phyloP scores from a whole-genome alignment of 2,797 vertebrate species.

The Lutjanus argentimaculatus region DNA sequence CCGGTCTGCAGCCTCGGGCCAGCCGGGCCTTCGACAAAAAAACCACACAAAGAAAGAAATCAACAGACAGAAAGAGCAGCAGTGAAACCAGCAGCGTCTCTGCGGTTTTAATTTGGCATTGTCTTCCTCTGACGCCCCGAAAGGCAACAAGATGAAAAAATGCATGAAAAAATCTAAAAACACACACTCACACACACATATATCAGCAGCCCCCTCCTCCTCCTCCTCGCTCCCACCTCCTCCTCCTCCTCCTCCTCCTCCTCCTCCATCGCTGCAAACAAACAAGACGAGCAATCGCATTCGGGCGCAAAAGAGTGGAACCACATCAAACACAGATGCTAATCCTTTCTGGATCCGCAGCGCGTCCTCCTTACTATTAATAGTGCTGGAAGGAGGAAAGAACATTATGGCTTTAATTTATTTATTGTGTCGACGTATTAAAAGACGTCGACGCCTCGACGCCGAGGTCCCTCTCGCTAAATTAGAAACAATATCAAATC shows the following conservation, averaged over 20 bases:
- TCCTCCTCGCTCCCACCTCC: neutral
- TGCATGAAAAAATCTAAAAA: conserved; percentile 38
- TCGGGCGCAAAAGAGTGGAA: conserved; percentile 79
- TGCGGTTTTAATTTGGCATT: conserved; percentile 76
- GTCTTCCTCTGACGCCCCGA: conserved; percentile 65
- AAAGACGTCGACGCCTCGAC: conserved; percentile 35
- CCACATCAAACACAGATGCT: conserved; percentile 85
- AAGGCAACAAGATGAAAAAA: conserved; percentile 58
- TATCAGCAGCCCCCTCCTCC: conserved; percentile 7
- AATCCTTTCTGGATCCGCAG: conserved; percentile 84
- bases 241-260: conserved; percentile 36
- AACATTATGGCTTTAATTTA: conserved; percentile 79
- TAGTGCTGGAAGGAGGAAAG: conserved; percentile 78
- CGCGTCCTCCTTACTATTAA: conserved; percentile 86
- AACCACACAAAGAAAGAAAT: conserved; percentile 53
- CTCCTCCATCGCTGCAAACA: conserved; percentile 71
- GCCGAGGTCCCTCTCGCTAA: conserved; percentile 63
- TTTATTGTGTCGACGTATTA: conserved; percentile 81
- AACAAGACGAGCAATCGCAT: conserved; percentile 77
- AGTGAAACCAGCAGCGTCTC: conserved; percentile 59
- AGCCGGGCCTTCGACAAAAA: conserved; percentile 39
- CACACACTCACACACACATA: conserved; percentile 17
- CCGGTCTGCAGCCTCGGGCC: conserved; percentile 50
- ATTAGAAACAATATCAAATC: conserved; percentile 65
- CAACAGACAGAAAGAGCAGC: conserved; percentile 32